These are phyloP conservation scores for Formicarius rufipectus DNA, from an alignment of 2,113 vertebrate species.

Conservation along the genomic window DNA sequence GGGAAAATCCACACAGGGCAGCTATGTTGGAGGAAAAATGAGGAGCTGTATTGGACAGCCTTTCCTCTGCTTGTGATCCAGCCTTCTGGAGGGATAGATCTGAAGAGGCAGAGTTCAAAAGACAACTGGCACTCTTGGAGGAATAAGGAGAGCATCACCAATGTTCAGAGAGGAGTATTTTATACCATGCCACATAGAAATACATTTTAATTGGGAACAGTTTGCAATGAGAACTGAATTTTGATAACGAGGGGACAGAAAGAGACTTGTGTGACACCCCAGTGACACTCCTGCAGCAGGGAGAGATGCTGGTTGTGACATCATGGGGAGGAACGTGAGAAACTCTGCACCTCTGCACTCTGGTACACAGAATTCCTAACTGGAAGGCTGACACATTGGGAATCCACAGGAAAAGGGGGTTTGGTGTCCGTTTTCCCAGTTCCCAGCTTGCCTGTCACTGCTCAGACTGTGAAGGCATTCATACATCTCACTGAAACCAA, in stretches of 20 bases:
- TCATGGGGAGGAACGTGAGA: background rate
- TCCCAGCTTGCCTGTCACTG: background rate
- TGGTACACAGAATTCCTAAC: background rate
- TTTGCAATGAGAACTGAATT: background rate
- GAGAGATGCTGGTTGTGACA: background rate
- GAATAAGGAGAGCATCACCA: background rate
- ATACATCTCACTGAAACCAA: background rate
- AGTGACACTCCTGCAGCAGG: background rate
- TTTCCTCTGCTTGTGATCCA: background rate
- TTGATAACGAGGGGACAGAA: background rate
- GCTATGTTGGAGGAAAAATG: background rate
- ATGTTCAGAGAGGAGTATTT: accelerated
- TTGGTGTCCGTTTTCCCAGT: background rate
- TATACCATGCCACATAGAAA: accelerated
- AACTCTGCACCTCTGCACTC: background rate
- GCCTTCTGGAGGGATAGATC: background rate
- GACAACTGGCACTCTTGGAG: background rate
- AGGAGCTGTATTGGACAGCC: background rate
- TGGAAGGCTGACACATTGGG: background rate
- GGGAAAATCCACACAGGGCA: background rate
- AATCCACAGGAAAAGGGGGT: background rate
- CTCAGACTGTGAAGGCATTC: background rate
- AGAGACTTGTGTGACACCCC: background rate
- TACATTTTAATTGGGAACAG: accelerated
- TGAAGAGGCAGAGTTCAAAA: background rate